Percentiles rank a stretch among this genome's conserved stretches.
Conservation (phyloP, 2,888 invertebrate species). For the Xestia rhomboidea region DNA sequence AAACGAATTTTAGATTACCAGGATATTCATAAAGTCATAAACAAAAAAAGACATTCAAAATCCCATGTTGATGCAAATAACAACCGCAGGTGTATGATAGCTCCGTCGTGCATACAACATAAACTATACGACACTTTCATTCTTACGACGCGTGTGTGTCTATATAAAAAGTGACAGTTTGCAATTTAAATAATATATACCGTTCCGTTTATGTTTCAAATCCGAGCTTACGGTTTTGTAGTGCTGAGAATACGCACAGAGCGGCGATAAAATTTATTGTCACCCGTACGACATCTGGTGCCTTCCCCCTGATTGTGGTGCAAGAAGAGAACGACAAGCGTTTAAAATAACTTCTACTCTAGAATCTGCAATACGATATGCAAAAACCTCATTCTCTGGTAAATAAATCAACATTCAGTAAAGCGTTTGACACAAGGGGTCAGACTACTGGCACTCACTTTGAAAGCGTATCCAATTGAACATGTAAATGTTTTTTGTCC, state of each 20-base stretch:
- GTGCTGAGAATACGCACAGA: constrained; percentile 86
- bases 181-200: constrained; percentile 84
- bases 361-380: too few species aligned
- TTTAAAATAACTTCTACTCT: background rate
- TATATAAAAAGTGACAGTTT: constrained; percentile 77
- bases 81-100: constrained; percentile 52
- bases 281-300: constrained; percentile 89
- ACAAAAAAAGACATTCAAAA: constrained; percentile 16
- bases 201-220: constrained; percentile 85
- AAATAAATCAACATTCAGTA: too few species aligned
- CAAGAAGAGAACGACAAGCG: constrained; percentile 62
- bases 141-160: constrained; percentile 61
- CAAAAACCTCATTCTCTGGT: too few species aligned
- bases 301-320: constrained; percentile 75
- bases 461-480: too few species aligned
- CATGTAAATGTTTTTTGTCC: too few species aligned
- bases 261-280: constrained; percentile 90
- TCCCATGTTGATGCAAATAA: constrained; percentile 35
- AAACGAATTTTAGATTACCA: background rate
- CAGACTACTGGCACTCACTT: too few species aligned
- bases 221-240: constrained; percentile 86
- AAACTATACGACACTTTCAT: constrained; percentile 60
- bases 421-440: too few species aligned
- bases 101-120: constrained; percentile 39
- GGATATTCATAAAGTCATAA: background rate